A percentile compares a stretch with the other conserved stretches of the same genome.
Evolutionary conservation across 2,797 vertebrate genomes (phyloP).

Genomic region (Chiroxiphia lanceolata): DNA sequence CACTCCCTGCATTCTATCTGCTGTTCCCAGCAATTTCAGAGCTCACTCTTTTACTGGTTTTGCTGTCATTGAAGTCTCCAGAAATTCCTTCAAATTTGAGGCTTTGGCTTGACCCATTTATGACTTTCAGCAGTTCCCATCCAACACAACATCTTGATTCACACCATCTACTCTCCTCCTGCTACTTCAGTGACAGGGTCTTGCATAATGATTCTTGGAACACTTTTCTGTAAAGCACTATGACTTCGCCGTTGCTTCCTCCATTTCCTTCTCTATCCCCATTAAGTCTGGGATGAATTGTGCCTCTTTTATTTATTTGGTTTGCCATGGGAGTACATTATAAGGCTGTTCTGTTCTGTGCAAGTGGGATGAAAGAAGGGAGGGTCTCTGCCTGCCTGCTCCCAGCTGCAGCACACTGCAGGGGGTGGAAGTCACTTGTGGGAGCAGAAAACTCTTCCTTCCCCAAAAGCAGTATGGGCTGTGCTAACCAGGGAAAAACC

Average conservation of each 20-base stretch:
- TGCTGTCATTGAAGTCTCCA: neutral
- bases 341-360: neutral
- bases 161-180: neutral
- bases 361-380: neutral
- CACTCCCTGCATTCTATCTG: neutral
- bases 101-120: neutral
- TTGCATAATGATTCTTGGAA: neutral
- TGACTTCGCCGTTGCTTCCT: neutral
- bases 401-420: fast-evolving
- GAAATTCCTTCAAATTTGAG: neutral
- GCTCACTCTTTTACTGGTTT: neutral
- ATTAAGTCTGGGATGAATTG: neutral
- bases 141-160: neutral
- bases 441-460: neutral
- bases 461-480: neutral
- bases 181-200: neutral
- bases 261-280: neutral
- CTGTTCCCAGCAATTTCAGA: neutral
- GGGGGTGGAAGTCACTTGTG: neutral
- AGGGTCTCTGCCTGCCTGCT: neutral
- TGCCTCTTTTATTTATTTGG: neutral
- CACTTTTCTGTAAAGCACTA: neutral
- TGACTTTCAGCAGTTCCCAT: neutral
- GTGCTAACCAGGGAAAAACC: neutral
- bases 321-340: neutral